These are phyloP conservation scores for Frankliniella intonsa DNA, from an alignment of 2,888 invertebrate genomes.

Conservation along the genomic window DNA sequence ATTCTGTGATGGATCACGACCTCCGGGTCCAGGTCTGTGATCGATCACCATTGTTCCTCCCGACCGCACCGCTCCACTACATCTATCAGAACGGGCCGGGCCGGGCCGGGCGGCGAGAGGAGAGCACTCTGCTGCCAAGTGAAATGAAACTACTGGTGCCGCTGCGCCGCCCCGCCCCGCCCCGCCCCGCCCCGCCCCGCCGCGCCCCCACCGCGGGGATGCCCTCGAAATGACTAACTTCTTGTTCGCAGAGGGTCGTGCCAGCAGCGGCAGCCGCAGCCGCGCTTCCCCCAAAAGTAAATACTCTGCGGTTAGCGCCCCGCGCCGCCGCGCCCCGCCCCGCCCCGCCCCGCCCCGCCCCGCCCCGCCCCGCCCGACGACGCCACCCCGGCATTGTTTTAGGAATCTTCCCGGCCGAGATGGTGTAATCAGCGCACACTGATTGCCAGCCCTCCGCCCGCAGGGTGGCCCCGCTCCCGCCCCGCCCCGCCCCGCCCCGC, in stretches of 20 bases:
- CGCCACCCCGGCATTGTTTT: background rate
- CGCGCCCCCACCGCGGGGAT: background rate
- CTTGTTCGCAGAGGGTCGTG: background rate
- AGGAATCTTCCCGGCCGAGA: background rate
- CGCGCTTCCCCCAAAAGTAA: background rate
- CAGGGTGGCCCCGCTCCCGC: too few species aligned
- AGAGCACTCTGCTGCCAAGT: background rate
- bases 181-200: background rate
- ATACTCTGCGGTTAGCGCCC: background rate
- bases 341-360: background rate
- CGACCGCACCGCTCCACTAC: slow-evolving; percentile 8
- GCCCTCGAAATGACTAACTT: slow-evolving; percentile 22
- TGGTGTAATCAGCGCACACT: slow-evolving; percentile 18
- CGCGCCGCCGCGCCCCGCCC: background rate
- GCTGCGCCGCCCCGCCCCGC: background rate
- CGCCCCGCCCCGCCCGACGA: background rate
- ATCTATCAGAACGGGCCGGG: background rate
- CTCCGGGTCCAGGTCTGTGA: slow-evolving; percentile 17
- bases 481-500: too few species aligned
- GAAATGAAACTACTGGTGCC: slow-evolving; percentile 14
- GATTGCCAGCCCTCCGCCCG: background rate
- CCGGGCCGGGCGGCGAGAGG: background rate
- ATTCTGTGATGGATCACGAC: slow-evolving; percentile 5
- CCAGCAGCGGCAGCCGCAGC: background rate
- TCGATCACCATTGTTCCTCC: slow-evolving; percentile 26